Base-by-base conservation (phyloP, 1,140 invertebrate genomes). In the Protaetia brevitarsis region DNA sequence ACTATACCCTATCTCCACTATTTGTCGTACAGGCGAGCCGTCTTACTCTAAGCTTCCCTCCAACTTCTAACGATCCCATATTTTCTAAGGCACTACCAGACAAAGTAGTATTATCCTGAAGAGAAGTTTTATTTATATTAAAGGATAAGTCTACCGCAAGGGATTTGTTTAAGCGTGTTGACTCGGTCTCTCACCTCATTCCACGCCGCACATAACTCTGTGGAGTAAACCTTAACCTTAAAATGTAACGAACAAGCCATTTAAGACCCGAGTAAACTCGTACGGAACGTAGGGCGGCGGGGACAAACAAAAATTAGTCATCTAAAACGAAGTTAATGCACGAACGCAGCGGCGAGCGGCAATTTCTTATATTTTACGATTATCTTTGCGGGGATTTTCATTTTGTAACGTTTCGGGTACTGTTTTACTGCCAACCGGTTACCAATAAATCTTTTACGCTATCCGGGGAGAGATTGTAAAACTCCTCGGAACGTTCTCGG, bases 301-400 rank as follows among this genome's bases (percentile, higher is more conserved):
- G 23, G 41, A 45, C 41, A 45, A 45, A 45, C 41, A 45, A 45
- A 45, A 45, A 45, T 45, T 45, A 45, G 41, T 45, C 41, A 45
- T 45, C 41, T 45, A 45, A 45, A 45, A 45, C 41, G 41, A 45
- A 45, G 41, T 45, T 45, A 45, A 45, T 45, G 41, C 41, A 45
- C 41, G 23, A 45, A 45, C 41, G 16, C 41, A n/a, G n/a, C n/a
- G n/a, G n/a, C 41, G 16, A 7, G 41, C 41, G n/a, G 41, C 41
- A 45, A 45, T 45, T 45, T 45, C 41, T 45, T 45, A 45, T 45
- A 45, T 45, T 45, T 45, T 45, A 45, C 41, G 41, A 45, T 45
- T 45, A 45, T 45, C 41, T 45, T 16, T 45, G 41, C 41, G 41
- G 41, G 41, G 41, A 45, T 45, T 45, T 45, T 45, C 41, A 45